Percentiles rank a stretch among this genome's conserved stretches.
Conservation (phyloP, 2,888 invertebrate species). For the Nephrotoma flavescens region DNA sequence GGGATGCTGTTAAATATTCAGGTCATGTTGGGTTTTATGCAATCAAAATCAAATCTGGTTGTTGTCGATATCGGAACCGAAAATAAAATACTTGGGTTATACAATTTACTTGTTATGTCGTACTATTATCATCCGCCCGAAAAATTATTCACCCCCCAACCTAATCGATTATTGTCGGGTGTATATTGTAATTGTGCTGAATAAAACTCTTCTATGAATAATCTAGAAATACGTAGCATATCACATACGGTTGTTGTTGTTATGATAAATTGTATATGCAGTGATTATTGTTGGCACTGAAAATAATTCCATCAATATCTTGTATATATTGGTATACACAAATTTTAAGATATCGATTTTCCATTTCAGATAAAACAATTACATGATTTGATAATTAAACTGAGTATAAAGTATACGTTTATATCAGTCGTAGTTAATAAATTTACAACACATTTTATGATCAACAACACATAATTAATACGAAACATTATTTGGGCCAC, state of each 20-base stretch:
- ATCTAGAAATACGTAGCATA: too few species aligned
- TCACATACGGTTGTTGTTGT: not conserved
- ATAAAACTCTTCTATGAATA: not conserved
- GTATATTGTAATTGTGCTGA: not conserved
- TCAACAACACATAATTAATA: not conserved
- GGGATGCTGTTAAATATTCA: not conserved
- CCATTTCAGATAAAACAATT: not conserved
- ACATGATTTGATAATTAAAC: not conserved
- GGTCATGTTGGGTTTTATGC: not conserved
- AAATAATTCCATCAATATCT: not conserved
- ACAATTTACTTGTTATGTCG: too few species aligned
- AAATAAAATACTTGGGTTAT: not conserved
- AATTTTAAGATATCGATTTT: not conserved
- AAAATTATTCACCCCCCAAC: not conserved
- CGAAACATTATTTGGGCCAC: not conserved
- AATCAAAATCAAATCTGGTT: not conserved
- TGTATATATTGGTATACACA: not conserved
- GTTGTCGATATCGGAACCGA: not conserved
- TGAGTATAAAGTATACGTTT: not conserved
- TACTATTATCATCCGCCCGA: too few species aligned
- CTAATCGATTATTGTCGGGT: not conserved
- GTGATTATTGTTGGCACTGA: too few species aligned
- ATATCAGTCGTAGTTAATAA: not conserved
- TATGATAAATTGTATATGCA: not conserved
- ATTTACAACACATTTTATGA: not conserved